Percentiles rank a stretch among this genome's conserved stretches.
These are phyloP conservation scores for Neoarius graeffei DNA, from an alignment of 2,113 vertebrate genomes.

Conservation along the genomic window DNA sequence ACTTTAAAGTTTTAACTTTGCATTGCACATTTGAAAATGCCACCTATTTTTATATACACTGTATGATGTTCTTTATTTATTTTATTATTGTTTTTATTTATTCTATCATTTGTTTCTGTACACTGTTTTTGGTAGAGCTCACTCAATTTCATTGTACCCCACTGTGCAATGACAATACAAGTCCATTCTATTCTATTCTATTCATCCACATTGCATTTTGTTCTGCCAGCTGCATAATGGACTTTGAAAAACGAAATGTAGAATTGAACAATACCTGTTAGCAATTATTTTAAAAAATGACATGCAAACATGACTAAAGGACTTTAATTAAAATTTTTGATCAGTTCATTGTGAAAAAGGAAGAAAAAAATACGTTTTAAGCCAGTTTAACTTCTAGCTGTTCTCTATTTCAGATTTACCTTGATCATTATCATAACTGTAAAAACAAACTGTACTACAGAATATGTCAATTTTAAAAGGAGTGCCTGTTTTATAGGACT, in stretches of 20 bases:
- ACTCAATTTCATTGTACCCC: too few species aligned
- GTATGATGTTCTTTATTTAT: too few species aligned
- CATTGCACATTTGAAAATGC: too few species aligned
- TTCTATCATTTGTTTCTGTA: too few species aligned
- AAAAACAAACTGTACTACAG: not conserved
- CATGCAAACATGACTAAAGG: not conserved
- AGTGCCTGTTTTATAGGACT: constrained; percentile 67
- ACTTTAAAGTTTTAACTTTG: too few species aligned
- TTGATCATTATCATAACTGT: not conserved
- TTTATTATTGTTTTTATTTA: too few species aligned
- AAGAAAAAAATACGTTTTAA: not conserved
- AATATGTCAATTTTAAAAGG: not conserved
- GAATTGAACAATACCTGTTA: not conserved
- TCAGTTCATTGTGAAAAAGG: not conserved
- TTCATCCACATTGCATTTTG: not conserved
- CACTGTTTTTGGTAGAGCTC: too few species aligned
- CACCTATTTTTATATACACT: too few species aligned
- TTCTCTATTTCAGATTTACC: not conserved
- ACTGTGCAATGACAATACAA: too few species aligned
- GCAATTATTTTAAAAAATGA: too few species aligned
- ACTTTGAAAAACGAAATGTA: not conserved
- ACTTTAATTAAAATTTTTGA: not conserved
- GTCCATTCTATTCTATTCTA: too few species aligned
- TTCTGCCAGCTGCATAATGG: not conserved
- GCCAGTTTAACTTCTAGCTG: not conserved